Evolutionary conservation across 2,888 invertebrate genomes (phyloP).

Genomic region (Dryocosmus kuriphilus): DNA sequence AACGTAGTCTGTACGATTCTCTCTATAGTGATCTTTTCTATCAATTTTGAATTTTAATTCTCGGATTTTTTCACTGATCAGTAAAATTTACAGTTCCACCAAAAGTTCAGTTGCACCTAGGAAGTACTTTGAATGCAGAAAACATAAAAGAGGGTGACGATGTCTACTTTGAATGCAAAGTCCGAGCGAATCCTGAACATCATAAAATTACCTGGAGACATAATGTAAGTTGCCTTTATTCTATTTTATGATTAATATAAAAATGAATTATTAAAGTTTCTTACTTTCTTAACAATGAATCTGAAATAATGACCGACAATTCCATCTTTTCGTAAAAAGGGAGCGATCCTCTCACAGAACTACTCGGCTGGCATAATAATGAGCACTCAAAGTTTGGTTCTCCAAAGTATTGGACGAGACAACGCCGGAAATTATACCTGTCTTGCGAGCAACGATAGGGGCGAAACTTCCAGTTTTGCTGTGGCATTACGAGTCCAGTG

Average conservation of each 20-base stretch:
- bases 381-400: conserved; percentile 91
- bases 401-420: conserved; percentile 89
- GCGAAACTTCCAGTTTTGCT: conserved; percentile 88
- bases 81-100: conserved; percentile 82
- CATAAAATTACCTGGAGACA: conserved; percentile 89
- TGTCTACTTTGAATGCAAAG: conserved; percentile 89
- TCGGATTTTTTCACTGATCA: background rate
- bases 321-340: conserved; percentile 78
- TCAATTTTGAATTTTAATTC: too few species aligned
- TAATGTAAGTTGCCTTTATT: conserved; percentile 81
- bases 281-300: conserved; percentile 11
- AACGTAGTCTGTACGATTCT: conserved; percentile 93
- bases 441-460: conserved; percentile 88
- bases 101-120: conserved; percentile 85
- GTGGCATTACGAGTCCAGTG: conserved; percentile 90
- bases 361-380: conserved; percentile 91
- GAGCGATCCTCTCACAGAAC: conserved; percentile 87
- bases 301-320: background rate
- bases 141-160: conserved; percentile 90
- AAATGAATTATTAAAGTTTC: background rate
- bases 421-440: conserved; percentile 93
- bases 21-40: background rate
- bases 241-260: background rate
- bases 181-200: conserved; percentile 86
- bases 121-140: conserved; percentile 86